phyloP scores from a whole-genome alignment of 1,140 invertebrate genomes.

The Catajapyx aquilonaris region DNA sequence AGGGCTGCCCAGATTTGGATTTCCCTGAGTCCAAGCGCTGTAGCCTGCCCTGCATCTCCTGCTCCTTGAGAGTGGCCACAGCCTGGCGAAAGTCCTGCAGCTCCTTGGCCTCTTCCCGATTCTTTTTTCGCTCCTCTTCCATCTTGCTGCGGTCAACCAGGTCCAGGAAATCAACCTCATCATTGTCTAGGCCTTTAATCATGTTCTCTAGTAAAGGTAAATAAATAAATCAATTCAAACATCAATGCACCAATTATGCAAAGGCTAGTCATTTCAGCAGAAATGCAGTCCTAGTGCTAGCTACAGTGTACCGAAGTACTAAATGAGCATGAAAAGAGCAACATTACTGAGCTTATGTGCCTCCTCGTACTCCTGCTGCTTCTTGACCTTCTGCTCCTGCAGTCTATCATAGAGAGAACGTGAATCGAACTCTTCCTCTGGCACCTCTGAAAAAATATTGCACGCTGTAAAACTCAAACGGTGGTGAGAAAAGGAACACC shows the following conservation, averaged over 20 bases:
- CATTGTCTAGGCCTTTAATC: slow-evolving; percentile 83
- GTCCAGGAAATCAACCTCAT: slow-evolving; percentile 84
- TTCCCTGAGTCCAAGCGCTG: background rate
- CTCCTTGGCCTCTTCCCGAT: slow-evolving; percentile 55
- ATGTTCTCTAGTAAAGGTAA: slow-evolving; percentile 53
- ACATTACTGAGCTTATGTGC: slow-evolving; percentile 69
- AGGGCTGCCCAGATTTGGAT: background rate
- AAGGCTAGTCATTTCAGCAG: background rate
- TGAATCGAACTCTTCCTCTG: slow-evolving; percentile 55
- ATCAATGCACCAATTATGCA: background rate
- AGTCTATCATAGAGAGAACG: slow-evolving; percentile 70
- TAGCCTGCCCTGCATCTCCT: slow-evolving; percentile 39
- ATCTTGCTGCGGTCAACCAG: slow-evolving; percentile 66
- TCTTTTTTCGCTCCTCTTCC: slow-evolving; percentile 56
- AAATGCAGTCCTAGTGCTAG: background rate
- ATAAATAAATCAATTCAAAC: background rate
- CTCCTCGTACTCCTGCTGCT: slow-evolving; percentile 85
- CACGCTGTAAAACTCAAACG: too few species aligned
- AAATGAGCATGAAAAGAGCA: slow-evolving; percentile 4
- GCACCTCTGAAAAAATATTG: slow-evolving; percentile 49
- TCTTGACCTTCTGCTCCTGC: slow-evolving; percentile 75
- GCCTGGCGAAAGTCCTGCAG: slow-evolving; percentile 58
- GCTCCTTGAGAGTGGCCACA: slow-evolving; percentile 56
- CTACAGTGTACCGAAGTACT: background rate
- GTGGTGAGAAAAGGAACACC: too few species aligned